Percentiles rank a stretch among this genome's conserved stretches.
These are phyloP conservation scores for Eupeodes latifasciatus DNA, from an alignment of 2,888 invertebrate genomes.

Conservation along the genomic window DNA sequence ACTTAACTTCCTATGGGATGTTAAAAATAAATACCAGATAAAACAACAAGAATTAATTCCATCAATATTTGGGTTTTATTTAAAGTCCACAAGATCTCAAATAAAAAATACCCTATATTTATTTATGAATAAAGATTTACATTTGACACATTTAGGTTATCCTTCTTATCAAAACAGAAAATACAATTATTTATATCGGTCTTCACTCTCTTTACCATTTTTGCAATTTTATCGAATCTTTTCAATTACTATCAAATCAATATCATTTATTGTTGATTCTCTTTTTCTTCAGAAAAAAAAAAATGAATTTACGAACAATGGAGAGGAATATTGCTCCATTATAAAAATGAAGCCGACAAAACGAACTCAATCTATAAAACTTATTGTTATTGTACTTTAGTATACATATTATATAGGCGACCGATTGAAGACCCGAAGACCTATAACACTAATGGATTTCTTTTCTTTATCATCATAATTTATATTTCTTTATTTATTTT, in stretches of 20 bases:
- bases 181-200: not conserved
- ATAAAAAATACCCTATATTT: too few species aligned
- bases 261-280: conserved; percentile 42
- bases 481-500: conserved; percentile 31
- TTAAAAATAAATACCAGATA: too few species aligned
- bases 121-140: too few species aligned
- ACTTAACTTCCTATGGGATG: too few species aligned
- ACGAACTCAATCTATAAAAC: not conserved
- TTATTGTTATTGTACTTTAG: not conserved
- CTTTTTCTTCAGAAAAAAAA: not conserved
- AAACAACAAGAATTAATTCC: too few species aligned
- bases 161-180: too few species aligned
- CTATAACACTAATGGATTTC: conserved; percentile 29
- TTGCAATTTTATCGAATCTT: conserved; percentile 33
- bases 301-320: conserved; percentile 41
- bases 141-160: too few species aligned
- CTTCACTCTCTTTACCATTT: conserved; percentile 1
- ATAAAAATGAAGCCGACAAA: conserved; percentile 23
- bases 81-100: too few species aligned
- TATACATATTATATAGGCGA: not conserved
- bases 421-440: conserved; percentile 32
- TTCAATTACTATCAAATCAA: conserved; percentile 16
- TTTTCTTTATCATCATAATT: not conserved
- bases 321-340: conserved; percentile 39
- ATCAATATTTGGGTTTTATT: too few species aligned